phyloP scores from a whole-genome alignment of 2,888 invertebrate species.

The Rhagonycha lutea region DNA sequence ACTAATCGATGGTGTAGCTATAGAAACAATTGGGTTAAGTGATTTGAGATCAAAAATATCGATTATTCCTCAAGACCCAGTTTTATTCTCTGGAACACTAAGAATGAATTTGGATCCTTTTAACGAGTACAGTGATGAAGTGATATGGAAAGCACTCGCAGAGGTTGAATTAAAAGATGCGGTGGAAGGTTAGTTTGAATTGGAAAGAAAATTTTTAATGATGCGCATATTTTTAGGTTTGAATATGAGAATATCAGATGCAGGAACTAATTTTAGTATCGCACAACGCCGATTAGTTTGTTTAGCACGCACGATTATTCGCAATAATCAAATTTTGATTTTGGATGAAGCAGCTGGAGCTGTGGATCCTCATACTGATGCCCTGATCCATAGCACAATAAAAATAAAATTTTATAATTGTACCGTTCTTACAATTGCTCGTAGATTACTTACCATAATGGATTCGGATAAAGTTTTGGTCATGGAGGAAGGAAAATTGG shows the following conservation, averaged over 20 bases:
- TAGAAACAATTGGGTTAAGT: constrained; percentile 58
- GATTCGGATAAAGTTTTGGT: constrained; percentile 66
- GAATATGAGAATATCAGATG: neutral
- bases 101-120: constrained; percentile 90
- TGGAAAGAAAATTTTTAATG: neutral
- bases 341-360: neutral
- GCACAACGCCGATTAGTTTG: neutral
- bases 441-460: constrained; percentile 75
- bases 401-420: constrained; percentile 62
- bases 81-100: constrained; percentile 84
- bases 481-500: constrained; percentile 73
- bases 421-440: constrained; percentile 79
- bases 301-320: neutral
- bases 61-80: constrained; percentile 63
- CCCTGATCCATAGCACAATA: neutral
- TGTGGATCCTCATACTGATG: neutral
- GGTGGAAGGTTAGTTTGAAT: constrained; percentile 52
- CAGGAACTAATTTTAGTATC: neutral
- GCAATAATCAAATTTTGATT: neutral
- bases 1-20: constrained; percentile 64
- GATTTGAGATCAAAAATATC: constrained; percentile 58
- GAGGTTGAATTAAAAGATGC: constrained; percentile 79
- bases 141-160: constrained; percentile 83
- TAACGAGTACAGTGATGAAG: constrained; percentile 74
- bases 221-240: neutral